A percentile compares a stretch with the other conserved stretches of the same genome.
phyloP scores from a whole-genome alignment of 2,113 vertebrate species.

The Pseudonaja textilis region DNA sequence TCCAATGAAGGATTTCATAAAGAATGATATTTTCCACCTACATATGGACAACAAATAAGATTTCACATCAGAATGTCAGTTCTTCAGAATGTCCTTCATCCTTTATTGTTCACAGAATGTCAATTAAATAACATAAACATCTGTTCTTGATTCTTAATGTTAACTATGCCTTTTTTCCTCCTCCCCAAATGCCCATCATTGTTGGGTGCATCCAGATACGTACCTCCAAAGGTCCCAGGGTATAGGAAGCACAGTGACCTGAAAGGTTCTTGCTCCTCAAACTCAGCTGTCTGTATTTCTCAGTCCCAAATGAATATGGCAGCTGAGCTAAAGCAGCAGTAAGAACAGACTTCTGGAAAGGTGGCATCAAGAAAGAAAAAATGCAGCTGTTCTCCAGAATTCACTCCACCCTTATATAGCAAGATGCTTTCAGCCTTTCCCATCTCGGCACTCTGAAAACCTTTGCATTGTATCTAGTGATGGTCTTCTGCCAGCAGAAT shows the following conservation, averaged over 20 bases:
- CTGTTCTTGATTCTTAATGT: slow-evolving; percentile 3
- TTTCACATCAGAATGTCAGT: not conserved
- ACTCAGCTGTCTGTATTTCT: not conserved
- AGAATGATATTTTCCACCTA: not conserved
- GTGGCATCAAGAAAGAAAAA: not conserved
- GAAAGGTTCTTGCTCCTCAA: not conserved
- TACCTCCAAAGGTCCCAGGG: not conserved
- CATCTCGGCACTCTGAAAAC: not conserved
- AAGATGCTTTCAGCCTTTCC: not conserved
- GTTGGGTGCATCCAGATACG: not conserved
- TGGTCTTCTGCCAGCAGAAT: not conserved
- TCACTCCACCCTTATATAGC: not conserved
- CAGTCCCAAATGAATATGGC: not conserved
- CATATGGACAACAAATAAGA: not conserved
- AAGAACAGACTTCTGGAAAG: not conserved
- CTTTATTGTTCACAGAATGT: not conserved
- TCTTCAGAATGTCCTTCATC: not conserved
- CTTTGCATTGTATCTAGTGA: not conserved
- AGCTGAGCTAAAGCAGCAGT: not conserved
- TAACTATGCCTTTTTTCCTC: not conserved
- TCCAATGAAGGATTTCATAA: not conserved
- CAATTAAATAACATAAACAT: not conserved
- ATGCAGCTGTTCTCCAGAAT: not conserved
- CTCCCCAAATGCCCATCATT: not conserved
- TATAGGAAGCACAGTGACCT: not conserved